These are phyloP conservation scores for Pedetes capensis DNA, from an alignment of 2,113 vertebrate genomes.

Conservation along the genomic window DNA sequence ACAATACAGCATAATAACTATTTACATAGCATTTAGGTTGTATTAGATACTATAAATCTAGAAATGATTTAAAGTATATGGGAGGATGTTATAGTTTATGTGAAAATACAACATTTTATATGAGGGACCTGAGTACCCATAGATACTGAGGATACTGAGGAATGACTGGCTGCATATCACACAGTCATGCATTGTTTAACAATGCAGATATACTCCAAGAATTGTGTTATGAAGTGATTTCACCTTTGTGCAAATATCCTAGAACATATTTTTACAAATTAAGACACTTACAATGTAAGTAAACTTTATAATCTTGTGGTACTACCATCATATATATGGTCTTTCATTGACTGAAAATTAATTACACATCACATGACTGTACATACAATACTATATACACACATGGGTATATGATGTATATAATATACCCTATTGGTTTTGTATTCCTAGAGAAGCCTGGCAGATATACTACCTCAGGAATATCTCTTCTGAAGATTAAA, in stretches of 20 bases:
- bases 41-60: neutral
- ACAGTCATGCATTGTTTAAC: neutral
- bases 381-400: neutral
- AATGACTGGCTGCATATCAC: neutral
- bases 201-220: neutral
- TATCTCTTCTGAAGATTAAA: neutral
- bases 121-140: neutral
- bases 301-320: neutral
- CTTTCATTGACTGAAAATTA: neutral
- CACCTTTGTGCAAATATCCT: neutral
- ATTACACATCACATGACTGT: too few relatives aligned
- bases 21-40: neutral
- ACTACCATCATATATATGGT: neutral
- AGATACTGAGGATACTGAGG: neutral
- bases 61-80: neutral
- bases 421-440: neutral
- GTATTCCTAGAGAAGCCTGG: neutral
- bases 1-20: neutral
- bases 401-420: neutral
- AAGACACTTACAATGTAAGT: neutral
- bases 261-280: neutral
- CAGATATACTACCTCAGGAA: neutral
- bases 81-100: neutral
- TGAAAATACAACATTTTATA: neutral
- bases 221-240: neutral